Base-by-base conservation (phyloP, 2,888 invertebrate species). In the Hylaea fasciaria region DNA sequence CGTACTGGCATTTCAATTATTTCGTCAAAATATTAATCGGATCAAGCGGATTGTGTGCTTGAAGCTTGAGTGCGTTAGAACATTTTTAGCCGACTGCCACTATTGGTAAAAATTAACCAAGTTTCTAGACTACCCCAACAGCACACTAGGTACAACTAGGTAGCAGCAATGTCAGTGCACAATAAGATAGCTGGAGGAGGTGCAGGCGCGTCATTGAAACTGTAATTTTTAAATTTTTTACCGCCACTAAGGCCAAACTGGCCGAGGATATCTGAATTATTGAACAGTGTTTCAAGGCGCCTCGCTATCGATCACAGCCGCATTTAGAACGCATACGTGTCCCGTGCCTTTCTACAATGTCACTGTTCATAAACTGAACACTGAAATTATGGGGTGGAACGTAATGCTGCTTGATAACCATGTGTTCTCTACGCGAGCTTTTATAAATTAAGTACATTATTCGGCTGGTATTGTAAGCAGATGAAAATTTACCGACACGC, bases 201-300 rank as follows among this genome's bases (percentile, higher is more conserved):
- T 39, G 13, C 14, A 40, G 14, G 40, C 40, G 14, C 37, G 61
- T 46, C 58, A 55, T 29, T 64, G 60, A 29, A 47, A 29, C 16
- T 29, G 55, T 60, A 53, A 49, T 58, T 53, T 57, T 62, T 62
- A 59, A 59, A 57, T 65, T 63, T 58, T 56, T 57, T 51, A 58
- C 61, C 52, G 48, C 55, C 56, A 8, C 52, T 64, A 35, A 59
- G 57, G 62, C 53, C 62, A 47, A 22, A 39, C 28, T 41, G 35
- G 47, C 16, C 17, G 43, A 49, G 16, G 54, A 9, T 41, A 46
- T 28, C 35, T 69, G 66, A 63, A 69, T 65, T 64, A 69, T 66
- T 69, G 51, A 69, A 52, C 29, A 64, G 61, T 28, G 43, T 59
- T 61, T 62, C 62, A 66, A 66, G 65, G 68, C 57, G 45, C 44